Conservation (phyloP, 2,888 invertebrate genomes). For the Germaria angustata region DNA sequence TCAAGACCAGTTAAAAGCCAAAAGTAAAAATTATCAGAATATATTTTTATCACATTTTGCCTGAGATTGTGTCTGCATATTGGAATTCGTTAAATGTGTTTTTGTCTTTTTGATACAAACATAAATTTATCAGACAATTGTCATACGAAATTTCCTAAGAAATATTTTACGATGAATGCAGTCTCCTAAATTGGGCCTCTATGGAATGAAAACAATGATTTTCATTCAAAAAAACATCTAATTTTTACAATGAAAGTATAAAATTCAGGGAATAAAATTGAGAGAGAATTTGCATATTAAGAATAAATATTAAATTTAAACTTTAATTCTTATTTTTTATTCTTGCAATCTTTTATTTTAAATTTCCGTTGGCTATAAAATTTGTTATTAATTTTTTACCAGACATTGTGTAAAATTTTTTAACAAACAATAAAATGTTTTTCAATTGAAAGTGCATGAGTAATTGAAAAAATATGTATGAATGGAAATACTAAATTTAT, state of each 20-base stretch:
- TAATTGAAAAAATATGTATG: constrained; percentile 47
- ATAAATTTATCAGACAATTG: constrained; percentile 50
- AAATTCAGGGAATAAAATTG: too few species aligned
- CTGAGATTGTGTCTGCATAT: constrained; percentile 14
- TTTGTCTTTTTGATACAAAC: constrained; percentile 4
- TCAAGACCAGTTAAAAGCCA: neutral
- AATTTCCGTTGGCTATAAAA: constrained; percentile 12
- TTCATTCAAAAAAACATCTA: neutral
- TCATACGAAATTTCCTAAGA: constrained; percentile 10
- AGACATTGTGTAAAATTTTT: neutral
- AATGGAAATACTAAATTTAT: neutral
- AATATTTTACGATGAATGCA: neutral
- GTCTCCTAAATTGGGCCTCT: neutral
- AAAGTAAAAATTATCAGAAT: neutral
- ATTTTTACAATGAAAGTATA: too few species aligned
- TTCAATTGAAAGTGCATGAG: constrained; percentile 47
- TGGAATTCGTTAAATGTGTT: constrained; percentile 41
- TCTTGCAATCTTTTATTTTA: neutral
- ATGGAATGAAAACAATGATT: neutral
- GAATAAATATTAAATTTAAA: too few species aligned
- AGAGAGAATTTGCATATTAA: too few species aligned
- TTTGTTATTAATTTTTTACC: neutral
- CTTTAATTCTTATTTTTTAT: neutral
- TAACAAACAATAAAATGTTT: neutral
- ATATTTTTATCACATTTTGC: neutral